Evolutionary conservation across 2,797 vertebrate genomes (phyloP), one percentile per base, ranked within the genome.

Genomic region (Xenops minutus): DNA sequence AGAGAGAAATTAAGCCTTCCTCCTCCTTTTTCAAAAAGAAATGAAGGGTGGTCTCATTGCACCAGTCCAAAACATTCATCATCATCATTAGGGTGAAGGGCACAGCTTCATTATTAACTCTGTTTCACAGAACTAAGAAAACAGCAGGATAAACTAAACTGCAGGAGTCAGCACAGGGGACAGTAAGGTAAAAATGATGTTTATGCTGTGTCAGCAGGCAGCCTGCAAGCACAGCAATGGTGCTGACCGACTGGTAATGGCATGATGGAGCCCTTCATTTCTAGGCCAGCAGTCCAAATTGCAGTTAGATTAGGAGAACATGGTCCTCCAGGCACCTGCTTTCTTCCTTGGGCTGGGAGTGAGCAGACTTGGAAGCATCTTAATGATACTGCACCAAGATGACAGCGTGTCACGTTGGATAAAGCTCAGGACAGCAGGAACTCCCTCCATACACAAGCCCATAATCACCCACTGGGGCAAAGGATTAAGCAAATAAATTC

Each of bases 121-220:
- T 77, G 62, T 69, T 74, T 76, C 68, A 14, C 22, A 14, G 43
- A 62, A 67, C 52, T 55, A 74, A 75, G n/a, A 74, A 77, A 92
- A 68, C 68, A 95, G 69, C 78, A 66, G 46, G 67, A 84, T 51
- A 85, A 80, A 88, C 76, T 43, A 29, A 88, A 88, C 79, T 73
- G 59, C 82, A 71, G 73, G 29, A 71, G 59, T 62, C 82, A 48
- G 64, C 12, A 5, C 14, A 2, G 87, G 69, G 67, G 44, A 73
- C 32, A 23, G 7, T 39, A 23, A 89, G 36, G 67, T 72, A 44
- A 81, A 75, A 96, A 64, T 18, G 75, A 39, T 1, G 0, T 14
- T 59, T 61, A 9, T 13, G 76, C 80, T 48, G 76, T 67, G 85
- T 51, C 94, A 93, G 88, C 94, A 88, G 87, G 75, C 74, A 85